Evolutionary conservation across 2,888 invertebrate species (phyloP).

Genomic region (Parnassius apollo): DNA sequence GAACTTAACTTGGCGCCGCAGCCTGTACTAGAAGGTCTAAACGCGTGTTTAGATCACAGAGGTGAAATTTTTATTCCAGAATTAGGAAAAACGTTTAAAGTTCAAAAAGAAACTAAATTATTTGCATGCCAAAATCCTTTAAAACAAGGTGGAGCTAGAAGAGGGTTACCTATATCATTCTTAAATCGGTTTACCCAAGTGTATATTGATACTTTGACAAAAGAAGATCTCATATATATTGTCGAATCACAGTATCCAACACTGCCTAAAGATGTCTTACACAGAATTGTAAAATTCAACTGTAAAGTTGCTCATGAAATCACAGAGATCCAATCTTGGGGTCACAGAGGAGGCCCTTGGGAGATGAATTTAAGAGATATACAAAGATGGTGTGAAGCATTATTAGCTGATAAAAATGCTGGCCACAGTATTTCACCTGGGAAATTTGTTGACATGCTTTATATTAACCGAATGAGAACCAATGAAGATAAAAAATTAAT

Average conservation of each 20-base stretch:
- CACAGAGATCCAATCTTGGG: conserved; percentile 84
- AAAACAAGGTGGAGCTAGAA: conserved; percentile 96
- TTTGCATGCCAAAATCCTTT: conserved; percentile 99
- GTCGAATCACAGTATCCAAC: conserved; percentile 83
- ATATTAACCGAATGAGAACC: conserved; percentile 92
- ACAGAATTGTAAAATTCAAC: conserved; percentile 90
- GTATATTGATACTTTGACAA: conserved; percentile 83
- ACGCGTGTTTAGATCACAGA: conserved; percentile 98
- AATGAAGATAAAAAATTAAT: conserved; percentile 88
- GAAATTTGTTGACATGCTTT: conserved; percentile 88
- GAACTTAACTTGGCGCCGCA: conserved; percentile 99
- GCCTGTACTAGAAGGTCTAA: conserved; percentile 98
- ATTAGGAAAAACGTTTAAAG: conserved; percentile 90
- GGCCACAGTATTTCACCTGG: conserved; percentile 69
- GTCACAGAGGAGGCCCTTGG: conserved; percentile 93
- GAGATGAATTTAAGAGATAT: conserved; percentile 98
- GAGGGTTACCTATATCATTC: conserved; percentile 98
- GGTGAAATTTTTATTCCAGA: conserved; percentile 98
- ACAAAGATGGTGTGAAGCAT: conserved; percentile 94
- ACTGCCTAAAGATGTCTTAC: conserved; percentile 82
- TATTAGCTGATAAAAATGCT: conserved; percentile 66
- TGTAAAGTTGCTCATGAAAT: conserved; percentile 84
- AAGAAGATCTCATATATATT: conserved; percentile 85
- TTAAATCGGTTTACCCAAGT: conserved; percentile 98
- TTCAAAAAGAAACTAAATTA: conserved; percentile 89